Evolutionary conservation across 2,888 invertebrate genomes (phyloP).

Genomic region (Acanthosepion lycidas): DNA sequence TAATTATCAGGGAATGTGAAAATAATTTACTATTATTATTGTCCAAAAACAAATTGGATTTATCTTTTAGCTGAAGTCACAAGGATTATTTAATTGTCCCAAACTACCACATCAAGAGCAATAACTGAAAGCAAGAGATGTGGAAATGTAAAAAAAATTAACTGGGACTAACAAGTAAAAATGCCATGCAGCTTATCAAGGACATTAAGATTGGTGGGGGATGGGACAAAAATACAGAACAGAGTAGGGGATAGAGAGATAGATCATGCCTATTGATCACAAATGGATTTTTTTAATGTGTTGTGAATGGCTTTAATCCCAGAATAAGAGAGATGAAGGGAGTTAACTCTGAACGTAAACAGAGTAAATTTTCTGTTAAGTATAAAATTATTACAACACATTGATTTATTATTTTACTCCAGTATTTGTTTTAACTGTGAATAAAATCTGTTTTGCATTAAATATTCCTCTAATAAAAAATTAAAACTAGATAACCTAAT

Average conservation of each 20-base stretch:
- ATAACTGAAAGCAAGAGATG: not conserved
- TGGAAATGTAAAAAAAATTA: not conserved
- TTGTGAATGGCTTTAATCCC: not conserved
- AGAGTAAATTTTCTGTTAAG: not conserved
- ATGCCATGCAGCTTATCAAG: not conserved
- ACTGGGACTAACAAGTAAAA: not conserved
- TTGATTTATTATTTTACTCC: too few relatives aligned
- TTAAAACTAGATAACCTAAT: not conserved
- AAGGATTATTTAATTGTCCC: not conserved
- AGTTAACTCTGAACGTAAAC: not conserved
- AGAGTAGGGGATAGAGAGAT: not conserved
- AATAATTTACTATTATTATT: not conserved
- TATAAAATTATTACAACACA: too few relatives aligned
- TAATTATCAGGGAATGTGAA: not conserved
- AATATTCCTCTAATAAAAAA: too few relatives aligned
- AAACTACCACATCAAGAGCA: not conserved
- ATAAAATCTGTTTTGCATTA: too few relatives aligned
- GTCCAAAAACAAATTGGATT: not conserved
- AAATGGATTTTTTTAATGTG: not conserved
- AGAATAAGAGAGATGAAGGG: slow-evolving; percentile 11
- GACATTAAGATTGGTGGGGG: not conserved
- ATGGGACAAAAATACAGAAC: not conserved
- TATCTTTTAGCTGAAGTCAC: not conserved
- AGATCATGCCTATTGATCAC: not conserved
- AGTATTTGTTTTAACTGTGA: too few relatives aligned